Evolutionary conservation across 2,888 invertebrate species (phyloP), one percentile per base, ranked within the genome.

Genomic region (Patella pellucida): DNA sequence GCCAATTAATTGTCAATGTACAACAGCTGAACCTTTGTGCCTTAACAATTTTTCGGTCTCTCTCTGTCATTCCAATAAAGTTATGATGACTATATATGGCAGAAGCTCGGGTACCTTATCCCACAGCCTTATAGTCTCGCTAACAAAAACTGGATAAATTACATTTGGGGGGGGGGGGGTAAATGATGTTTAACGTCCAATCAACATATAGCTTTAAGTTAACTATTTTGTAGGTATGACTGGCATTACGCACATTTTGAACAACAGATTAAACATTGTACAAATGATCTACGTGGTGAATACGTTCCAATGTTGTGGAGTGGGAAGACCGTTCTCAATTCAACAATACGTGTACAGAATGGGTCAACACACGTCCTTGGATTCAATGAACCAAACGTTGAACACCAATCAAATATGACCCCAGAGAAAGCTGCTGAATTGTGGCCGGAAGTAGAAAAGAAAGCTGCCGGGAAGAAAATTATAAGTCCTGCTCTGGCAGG

Each of bases 371-470:
- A 78, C 72, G 72, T 85, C 14, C 78, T 85, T 1, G 82, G 83
- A 7, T 85, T 81, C 76, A 85, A 85, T 68, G 85, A 85, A 75
- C 85, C 85, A 56, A 85, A 85, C 75, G 76, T 78, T 75, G 31
- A 73, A 4, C 69, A 73, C 12, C 84, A 84, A 75, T 76, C 84
- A 50, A 82, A 84, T 74, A 70, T 85, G 68, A 80, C 77, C 0
- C 79, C 85, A 0, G 71, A 78, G 50, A 76, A 78, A 50, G 85
- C 84, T 0, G 85, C 83, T 14, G 14, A 1, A 7, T 75, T 79
- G 16, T 85, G 85, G 85, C 77, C 73, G n/a, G 76, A 81, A 70
- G 69, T 84, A 3, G 82, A 84, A 72, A 52, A 71, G 12, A 73
- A 75, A 68, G 69, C 78, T 16, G 70, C 74, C 15, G 80, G 80